These are phyloP conservation scores for Trimorus sp. DNA, from an alignment of 2,888 invertebrate genomes.

Conservation along the genomic window DNA sequence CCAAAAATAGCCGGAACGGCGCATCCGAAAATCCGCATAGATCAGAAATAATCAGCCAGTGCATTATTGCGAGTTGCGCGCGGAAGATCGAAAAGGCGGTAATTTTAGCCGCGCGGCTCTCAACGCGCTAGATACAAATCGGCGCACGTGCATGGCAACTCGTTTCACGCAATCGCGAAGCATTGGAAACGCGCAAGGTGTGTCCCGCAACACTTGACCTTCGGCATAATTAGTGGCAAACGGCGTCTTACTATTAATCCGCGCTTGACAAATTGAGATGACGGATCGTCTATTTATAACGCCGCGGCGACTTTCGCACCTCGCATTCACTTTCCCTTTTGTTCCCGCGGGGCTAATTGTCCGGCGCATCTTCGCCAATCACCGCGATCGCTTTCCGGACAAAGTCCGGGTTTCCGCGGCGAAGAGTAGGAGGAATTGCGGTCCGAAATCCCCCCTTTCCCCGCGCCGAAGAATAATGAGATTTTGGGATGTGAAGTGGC, in stretches of 20 bases:
- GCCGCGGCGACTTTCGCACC: conserved; percentile 39
- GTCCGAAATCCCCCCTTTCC: no score
- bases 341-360: conserved; percentile 54
- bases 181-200: conserved; percentile 52
- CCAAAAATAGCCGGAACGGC: not conserved
- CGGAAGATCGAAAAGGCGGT: conserved; percentile 53
- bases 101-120: conserved; percentile 49
- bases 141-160: conserved; percentile 52
- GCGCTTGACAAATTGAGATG: conserved; percentile 61
- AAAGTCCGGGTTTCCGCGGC: conserved; percentile 17
- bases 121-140: conserved; percentile 41
- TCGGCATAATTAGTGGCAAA: conserved; percentile 59
- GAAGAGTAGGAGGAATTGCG: no score
- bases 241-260: conserved; percentile 56
- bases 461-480: no score
- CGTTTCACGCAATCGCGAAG: conserved; percentile 29
- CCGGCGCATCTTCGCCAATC: conserved; percentile 45
- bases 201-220: conserved; percentile 53
- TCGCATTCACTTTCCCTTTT: conserved; percentile 54
- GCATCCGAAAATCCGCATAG: not conserved
- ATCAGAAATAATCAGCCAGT: conserved; percentile 36
- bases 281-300: conserved; percentile 56
- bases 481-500: no score
- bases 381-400: conserved; percentile 41
- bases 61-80: conserved; percentile 39